phyloP scores from a whole-genome alignment of 92 coral and sea anemone genomes.

The Bergia sp. region DNA sequence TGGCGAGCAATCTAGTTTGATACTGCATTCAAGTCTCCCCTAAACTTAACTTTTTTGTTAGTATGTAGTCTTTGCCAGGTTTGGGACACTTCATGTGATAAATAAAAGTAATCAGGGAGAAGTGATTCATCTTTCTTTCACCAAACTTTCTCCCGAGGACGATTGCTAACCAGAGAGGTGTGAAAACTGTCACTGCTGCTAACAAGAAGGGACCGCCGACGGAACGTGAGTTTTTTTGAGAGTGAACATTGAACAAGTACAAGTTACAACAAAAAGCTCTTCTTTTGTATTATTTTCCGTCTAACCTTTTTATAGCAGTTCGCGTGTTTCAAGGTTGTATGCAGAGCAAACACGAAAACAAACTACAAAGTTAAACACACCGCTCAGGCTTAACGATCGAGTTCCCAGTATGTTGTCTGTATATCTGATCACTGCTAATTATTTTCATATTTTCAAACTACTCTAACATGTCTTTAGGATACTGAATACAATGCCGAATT shows the following conservation, averaged over 20 bases:
- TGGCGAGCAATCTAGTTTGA: not conserved
- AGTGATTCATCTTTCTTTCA: slow-evolving; percentile 18
- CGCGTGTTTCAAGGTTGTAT: not conserved
- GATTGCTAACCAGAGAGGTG: slow-evolving; percentile 50
- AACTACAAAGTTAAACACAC: not conserved
- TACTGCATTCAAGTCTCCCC: not conserved
- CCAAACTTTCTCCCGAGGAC: slow-evolving; percentile 15
- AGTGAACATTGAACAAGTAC: not conserved
- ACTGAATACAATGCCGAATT: not conserved
- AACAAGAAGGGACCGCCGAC: slow-evolving; percentile 54
- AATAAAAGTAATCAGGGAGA: not conserved
- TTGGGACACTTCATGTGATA: not conserved
- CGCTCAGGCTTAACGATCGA: too few relatives aligned
- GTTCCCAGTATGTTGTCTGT: slow-evolving; percentile 1
- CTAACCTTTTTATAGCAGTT: not conserved
- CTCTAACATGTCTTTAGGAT: not conserved
- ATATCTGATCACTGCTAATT: not conserved
- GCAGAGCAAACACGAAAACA: not conserved
- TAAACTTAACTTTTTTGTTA: not conserved
- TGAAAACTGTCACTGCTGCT: slow-evolving; percentile 64
- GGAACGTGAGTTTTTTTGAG: not conserved
- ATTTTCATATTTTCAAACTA: slow-evolving; percentile 13
- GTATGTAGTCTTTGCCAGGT: not conserved
- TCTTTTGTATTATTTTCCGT: not conserved
- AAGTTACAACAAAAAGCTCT: not conserved